Evolutionary conservation across 2,113 vertebrate genomes (phyloP), one percentile per base, ranked within the genome.

Genomic region (Aphelocoma coerulescens): DNA sequence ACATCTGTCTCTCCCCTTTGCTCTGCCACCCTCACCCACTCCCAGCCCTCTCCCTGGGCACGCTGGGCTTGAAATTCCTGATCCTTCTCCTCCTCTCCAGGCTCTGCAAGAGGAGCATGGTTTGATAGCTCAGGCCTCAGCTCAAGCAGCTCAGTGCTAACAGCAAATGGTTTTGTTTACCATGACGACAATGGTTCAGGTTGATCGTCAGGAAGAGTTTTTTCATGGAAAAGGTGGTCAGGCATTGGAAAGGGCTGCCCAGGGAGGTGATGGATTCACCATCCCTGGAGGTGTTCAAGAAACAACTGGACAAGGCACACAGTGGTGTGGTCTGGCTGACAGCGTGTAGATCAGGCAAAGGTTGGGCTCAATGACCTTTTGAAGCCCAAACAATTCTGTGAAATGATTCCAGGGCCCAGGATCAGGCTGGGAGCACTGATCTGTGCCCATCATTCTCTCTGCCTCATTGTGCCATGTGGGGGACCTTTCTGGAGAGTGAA

Each of bases 381-480:
- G 44, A 22, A 69, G 17, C 30, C 78, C 21, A n/a, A 49, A 69
- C 1, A 69, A n/a, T 49, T 49, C 63, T 27, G 43, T 58, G 43
- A 48, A 39, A 48, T 20, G 21, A 39, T 57, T 13, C 22, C 51
- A 66, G 41, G 33, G 26, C 51, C 41, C 51, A 48, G 52, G 39
- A 12, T 26, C 3, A 5, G 67, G 26, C 33, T 3, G 3, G 43
- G n/a, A 84, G 55, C 1, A 0, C 59, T 44, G 77, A 80, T 57
- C 87, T 1, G 1, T 33, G 30, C 1, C 2, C 41, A 62, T 54
- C 65, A 48, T 74, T 66, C 32, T 18, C 51, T 48, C 63, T 43
- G 55, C 68, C 43, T 68, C 17, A n/a, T 28, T 46, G n/a, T 46
- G 71, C 62, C 1, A 1, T 0, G 1, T 13, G 58, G 2, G 15